These are phyloP conservation scores for Hofmannophila pseudospretella DNA, from an alignment of 2,888 invertebrate species.

Conservation along the genomic window DNA sequence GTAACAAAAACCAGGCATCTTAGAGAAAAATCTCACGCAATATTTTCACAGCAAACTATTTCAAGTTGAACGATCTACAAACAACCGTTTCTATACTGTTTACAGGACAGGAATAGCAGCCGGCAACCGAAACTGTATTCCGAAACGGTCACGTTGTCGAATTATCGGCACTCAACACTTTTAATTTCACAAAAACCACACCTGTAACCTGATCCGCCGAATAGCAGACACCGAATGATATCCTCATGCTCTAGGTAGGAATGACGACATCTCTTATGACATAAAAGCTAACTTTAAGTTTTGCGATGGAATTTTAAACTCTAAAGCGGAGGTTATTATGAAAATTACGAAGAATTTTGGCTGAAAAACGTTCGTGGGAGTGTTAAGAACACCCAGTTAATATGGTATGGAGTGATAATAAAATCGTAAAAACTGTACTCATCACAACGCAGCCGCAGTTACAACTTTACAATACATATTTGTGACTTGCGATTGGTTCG, in stretches of 20 bases:
- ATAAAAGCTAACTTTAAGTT: constrained; percentile 1
- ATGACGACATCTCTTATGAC: neutral
- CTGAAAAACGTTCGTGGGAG: neutral
- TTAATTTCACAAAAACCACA: constrained; percentile 19
- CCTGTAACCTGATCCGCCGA: constrained; percentile 32
- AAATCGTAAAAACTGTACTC: too few species aligned
- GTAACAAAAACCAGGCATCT: neutral
- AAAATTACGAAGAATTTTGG: constrained; percentile 17
- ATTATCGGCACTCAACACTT: constrained; percentile 14
- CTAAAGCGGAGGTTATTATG: constrained; percentile 12
- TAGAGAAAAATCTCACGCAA: neutral
- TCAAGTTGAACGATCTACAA: neutral
- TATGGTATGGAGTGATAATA: too few species aligned
- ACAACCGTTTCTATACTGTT: neutral
- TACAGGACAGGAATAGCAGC: neutral
- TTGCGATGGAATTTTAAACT: constrained; percentile 20
- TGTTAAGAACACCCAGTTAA: too few species aligned
- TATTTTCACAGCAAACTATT: neutral
- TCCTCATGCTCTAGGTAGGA: constrained; percentile 28
- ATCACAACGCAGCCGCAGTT: too few species aligned
- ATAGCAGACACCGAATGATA: constrained; percentile 38
- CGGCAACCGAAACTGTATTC: constrained; percentile 8
- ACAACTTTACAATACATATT: too few species aligned
- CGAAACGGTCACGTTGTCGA: constrained; percentile 3
- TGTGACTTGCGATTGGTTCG: too few species aligned